Conservation (phyloP, 2,888 invertebrate species). For the Tiliacea aurago region DNA sequence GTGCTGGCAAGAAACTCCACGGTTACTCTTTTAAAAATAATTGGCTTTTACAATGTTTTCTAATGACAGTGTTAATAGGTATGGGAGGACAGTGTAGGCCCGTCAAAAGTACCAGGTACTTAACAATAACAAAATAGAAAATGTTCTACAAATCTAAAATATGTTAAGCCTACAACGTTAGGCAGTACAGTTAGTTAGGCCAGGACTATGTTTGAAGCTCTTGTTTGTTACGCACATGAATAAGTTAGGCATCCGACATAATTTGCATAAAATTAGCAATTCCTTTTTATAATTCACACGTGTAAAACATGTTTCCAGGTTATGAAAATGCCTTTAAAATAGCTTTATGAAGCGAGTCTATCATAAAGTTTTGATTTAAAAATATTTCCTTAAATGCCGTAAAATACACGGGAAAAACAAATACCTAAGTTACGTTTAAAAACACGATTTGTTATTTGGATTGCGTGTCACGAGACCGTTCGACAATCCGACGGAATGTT, state of each 20-base stretch:
- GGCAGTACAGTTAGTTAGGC: conserved; percentile 5
- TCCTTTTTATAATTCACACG: conserved; percentile 35
- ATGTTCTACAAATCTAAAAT: no score
- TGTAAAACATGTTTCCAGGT: conserved; percentile 41
- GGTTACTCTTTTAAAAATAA: no score
- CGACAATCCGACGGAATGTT: conserved; percentile 74
- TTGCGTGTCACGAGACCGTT: conserved; percentile 76
- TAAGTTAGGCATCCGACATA: conserved; percentile 19
- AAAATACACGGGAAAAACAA: conserved; percentile 66
- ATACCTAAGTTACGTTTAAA: conserved; percentile 68
- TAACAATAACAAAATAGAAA: no score
- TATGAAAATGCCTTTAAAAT: conserved; percentile 50
- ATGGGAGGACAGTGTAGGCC: no score
- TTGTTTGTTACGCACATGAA: conserved; percentile 34
- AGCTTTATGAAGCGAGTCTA: conserved; percentile 45
- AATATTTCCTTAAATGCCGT: conserved; percentile 58
- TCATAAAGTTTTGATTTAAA: conserved; percentile 53
- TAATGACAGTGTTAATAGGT: no score
- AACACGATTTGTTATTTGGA: conserved; percentile 71
- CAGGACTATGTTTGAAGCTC: conserved; percentile 4
- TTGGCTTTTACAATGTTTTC: no score
- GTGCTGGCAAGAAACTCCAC: no score
- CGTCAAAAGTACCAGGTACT: no score
- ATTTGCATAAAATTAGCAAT: conserved; percentile 31
- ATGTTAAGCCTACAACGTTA: no score